Conservation (phyloP, 2,113 vertebrate species). For the Sturnus vulgaris region DNA sequence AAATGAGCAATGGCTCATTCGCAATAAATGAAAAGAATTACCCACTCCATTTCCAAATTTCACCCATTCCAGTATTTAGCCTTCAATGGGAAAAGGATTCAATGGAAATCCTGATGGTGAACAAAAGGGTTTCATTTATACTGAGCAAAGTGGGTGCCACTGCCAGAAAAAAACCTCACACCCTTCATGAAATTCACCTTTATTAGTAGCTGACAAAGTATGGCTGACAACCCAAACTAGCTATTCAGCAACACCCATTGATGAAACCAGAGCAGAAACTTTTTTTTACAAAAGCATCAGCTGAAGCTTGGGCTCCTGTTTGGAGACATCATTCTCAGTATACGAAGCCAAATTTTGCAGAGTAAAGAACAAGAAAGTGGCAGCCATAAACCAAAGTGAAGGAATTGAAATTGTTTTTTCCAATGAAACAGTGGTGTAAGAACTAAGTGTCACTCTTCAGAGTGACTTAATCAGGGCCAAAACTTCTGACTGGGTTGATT, state of each 20-base stretch:
- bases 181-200: slow-evolving; percentile 34
- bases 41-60: neutral
- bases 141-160: neutral
- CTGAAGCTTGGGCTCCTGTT: neutral
- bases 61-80: neutral
- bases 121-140: neutral
- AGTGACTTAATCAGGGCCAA: neutral
- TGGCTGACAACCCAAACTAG: neutral
- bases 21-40: neutral
- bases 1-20: neutral
- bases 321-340: neutral
- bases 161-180: neutral
- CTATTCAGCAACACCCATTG: neutral
- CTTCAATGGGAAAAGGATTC: neutral
- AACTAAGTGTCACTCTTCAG: neutral
- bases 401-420: neutral
- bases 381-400: neutral
- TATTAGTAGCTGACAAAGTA: neutral
- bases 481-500: neutral
- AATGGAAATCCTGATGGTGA: neutral
- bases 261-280: slow-evolving; percentile 18
- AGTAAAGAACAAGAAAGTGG: slow-evolving; percentile 12
- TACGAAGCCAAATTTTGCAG: neutral
- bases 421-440: neutral
- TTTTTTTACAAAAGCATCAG: slow-evolving; percentile 16